phyloP scores from a whole-genome alignment of 2,113 vertebrate species.

The Noctilio leporinus region DNA sequence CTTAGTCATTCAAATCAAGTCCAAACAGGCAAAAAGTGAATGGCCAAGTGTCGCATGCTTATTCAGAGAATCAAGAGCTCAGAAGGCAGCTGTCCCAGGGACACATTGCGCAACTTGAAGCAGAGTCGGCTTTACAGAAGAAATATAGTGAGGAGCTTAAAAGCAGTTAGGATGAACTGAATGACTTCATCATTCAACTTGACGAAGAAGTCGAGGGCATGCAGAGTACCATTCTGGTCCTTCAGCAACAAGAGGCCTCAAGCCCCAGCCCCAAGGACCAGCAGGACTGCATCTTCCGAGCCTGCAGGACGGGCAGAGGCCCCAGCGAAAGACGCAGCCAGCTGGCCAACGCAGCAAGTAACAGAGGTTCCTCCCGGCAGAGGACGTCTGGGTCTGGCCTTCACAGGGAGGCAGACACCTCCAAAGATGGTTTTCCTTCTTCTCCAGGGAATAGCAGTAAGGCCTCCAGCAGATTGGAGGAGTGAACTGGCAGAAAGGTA shows the following conservation, averaged over 20 bases:
- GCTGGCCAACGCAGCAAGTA: too few species aligned
- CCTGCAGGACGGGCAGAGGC: too few species aligned
- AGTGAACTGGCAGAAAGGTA: slow-evolving; percentile 87
- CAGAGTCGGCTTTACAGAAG: slow-evolving; percentile 98
- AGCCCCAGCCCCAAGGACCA: too few species aligned
- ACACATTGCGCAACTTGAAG: slow-evolving; percentile 98
- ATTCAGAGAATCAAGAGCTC: slow-evolving; percentile 99
- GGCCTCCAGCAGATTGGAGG: slow-evolving; percentile 95
- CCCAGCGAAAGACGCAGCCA: too few species aligned
- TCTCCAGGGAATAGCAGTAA: slow-evolving; percentile 93
- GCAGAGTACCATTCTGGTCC: slow-evolving; percentile 98
- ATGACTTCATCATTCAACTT: slow-evolving; percentile 99
- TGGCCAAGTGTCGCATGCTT: slow-evolving; percentile 99
- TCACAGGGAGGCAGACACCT: slow-evolving; percentile 92
- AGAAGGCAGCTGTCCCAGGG: slow-evolving; percentile 99
- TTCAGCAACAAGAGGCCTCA: slow-evolving; percentile 77
- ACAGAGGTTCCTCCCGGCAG: slow-evolving; percentile 86
- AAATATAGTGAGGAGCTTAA: slow-evolving; percentile 99
- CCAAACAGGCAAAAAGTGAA: slow-evolving; percentile 99
- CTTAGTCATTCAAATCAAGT: slow-evolving; percentile 67
- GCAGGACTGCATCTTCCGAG: too few species aligned
- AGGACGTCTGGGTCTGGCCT: slow-evolving; percentile 89
- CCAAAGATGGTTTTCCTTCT: slow-evolving; percentile 92
- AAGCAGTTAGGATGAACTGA: slow-evolving; percentile 98
- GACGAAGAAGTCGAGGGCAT: slow-evolving; percentile 99